Base-by-base conservation (phyloP, 2,888 invertebrate species). In the Melanotus villosus region DNA sequence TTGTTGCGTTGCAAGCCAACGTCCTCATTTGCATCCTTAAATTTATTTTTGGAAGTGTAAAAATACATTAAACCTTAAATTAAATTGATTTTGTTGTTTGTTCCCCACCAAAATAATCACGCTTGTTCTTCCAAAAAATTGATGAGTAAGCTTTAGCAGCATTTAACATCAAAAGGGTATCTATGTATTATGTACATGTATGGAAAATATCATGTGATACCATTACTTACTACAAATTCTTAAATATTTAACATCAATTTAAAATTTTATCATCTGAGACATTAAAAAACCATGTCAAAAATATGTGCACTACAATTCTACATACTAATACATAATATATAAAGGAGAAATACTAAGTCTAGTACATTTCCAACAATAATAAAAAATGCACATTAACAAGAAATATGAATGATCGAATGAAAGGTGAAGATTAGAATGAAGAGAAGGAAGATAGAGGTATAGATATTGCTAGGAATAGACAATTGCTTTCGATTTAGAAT, bases 401-500 rank as follows among this genome's bases (percentile, higher is more conserved):
- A 41, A 43, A 59, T 43, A 16, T 43, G 30, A 12, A 45, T 38
- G 56, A 56, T 38, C 10, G 56, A 21, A 38, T 38, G 56, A 56
- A 30, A 23, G 14, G 47, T 56, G 56, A 56, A 56, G 56, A 14
- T 38, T 32, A 52, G 38, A 56, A 38, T 38, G 38, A 52, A 34
- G 56, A 56, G n/a, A 56, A 56, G 56, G 38, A 56, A 56, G 56
- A 38, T 21, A 34, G 16, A 56, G 34, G 43, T 64, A 59, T 23
- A 65, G 54, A 65, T 69, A 69, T 69, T 69, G 69, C 84, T 84
- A 82, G 80, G 79, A 78, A 78, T 77, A 81, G 80, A 80, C 80
- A 83, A 84, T 84, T 84, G 84, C 83, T 84, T 84, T 80, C 70
- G 80, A 80, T 84, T 84, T 84, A 84, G 84, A 84, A 84, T 84